Evolutionary conservation across 2,888 invertebrate species (phyloP).

Genomic region (Drosophila atripex): DNA sequence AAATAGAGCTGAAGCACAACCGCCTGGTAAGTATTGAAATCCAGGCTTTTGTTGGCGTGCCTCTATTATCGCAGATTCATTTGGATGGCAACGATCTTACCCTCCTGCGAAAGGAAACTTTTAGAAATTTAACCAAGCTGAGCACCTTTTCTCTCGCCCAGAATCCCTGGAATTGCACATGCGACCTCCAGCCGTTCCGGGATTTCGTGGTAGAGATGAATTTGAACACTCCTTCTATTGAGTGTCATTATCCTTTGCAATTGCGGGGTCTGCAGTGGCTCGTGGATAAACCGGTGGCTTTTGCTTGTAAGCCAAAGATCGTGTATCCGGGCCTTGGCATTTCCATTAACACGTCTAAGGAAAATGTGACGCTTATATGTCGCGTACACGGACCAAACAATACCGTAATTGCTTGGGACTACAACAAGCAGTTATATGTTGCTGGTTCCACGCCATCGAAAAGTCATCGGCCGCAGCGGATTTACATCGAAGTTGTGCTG

Average conservation of each 20-base stretch:
- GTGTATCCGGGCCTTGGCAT: conserved; percentile 86
- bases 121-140: conserved; percentile 87
- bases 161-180: conserved; percentile 96
- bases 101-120: conserved; percentile 87
- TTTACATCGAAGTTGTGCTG: conserved; percentile 77
- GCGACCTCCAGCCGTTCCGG: conserved; percentile 90
- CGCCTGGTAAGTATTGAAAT: conserved; percentile 88
- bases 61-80: conserved; percentile 88
- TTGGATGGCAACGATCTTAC: conserved; percentile 90
- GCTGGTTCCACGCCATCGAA: conserved; percentile 25
- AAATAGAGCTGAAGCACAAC: conserved; percentile 90
- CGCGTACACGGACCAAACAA: conserved; percentile 90
- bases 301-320: conserved; percentile 92
- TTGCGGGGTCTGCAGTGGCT: conserved; percentile 90
- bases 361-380: conserved; percentile 90
- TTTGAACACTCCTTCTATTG: conserved; percentile 90
- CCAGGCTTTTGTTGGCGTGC: conserved; percentile 89
- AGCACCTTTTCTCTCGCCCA: conserved; percentile 90
- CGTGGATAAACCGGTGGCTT: conserved; percentile 87
- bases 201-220: conserved; percentile 90
- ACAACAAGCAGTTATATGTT: conserved; percentile 85
- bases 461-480: conserved; percentile 36
- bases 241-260: conserved; percentile 88
- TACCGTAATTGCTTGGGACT: conserved; percentile 89
- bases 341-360: conserved; percentile 87